Percentiles rank a stretch among this genome's conserved stretches.
These are phyloP conservation scores for Clivina fossor DNA, from an alignment of 2,888 invertebrate species.

Conservation along the genomic window DNA sequence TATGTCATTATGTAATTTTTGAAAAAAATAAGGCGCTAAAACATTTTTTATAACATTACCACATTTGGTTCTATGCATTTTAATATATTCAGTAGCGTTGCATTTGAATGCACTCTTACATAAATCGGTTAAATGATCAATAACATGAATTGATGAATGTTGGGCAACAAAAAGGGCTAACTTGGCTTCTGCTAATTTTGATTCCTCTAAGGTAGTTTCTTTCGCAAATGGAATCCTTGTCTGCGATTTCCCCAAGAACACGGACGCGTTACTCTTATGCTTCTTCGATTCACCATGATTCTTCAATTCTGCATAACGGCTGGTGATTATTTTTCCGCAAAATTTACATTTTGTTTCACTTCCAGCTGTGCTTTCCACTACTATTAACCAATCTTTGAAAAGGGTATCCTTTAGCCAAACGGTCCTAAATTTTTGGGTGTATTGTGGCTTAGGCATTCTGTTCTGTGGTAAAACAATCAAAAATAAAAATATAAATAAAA, in stretches of 20 bases:
- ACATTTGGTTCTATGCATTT: slow-evolving; percentile 41
- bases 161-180: neutral
- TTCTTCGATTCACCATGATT: slow-evolving; percentile 29
- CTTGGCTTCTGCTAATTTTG: neutral
- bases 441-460: too few species aligned
- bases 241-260: too few species aligned
- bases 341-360: slow-evolving; percentile 34
- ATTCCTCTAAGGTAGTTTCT: neutral
- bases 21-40: slow-evolving; percentile 35
- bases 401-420: slow-evolving; percentile 34
- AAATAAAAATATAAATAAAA: too few species aligned
- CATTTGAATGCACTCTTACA: slow-evolving; percentile 32
- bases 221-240: too few species aligned
- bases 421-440: too few species aligned
- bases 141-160: neutral
- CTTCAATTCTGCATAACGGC: slow-evolving; percentile 30
- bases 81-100: slow-evolving; percentile 28
- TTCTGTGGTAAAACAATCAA: too few species aligned
- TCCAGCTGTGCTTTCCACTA: slow-evolving; percentile 25
- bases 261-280: too few species aligned
- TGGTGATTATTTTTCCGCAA: slow-evolving; percentile 23
- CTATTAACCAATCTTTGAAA: slow-evolving; percentile 34
- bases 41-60: slow-evolving; percentile 38
- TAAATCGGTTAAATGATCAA: neutral
- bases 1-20: slow-evolving; percentile 38